A percentile compares a stretch with the other conserved stretches of the same genome.
Conservation (phyloP, 2,888 invertebrate species). For the Ypsolopha scabrella region DNA sequence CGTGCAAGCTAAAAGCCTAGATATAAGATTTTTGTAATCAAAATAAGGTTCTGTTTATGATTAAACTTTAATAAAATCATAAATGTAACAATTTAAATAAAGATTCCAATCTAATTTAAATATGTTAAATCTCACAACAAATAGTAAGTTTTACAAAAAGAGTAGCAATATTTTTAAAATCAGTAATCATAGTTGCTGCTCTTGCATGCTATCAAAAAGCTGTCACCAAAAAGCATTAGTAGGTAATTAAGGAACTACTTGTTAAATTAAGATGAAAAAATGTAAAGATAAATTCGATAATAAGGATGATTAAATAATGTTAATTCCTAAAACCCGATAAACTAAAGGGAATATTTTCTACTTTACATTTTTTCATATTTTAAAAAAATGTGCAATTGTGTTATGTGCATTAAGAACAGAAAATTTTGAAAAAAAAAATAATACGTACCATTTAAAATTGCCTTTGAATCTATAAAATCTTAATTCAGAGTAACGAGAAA, state of each 20-base stretch:
- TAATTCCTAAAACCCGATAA: background rate
- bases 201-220: slow-evolving; percentile 25
- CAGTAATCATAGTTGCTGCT: slow-evolving; percentile 19
- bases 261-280: slow-evolving; percentile 20
- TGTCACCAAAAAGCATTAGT: slow-evolving; percentile 13
- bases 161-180: slow-evolving; percentile 12
- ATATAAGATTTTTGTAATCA: too few relatives aligned
- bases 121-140: slow-evolving; percentile 68
- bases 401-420: slow-evolving; percentile 39
- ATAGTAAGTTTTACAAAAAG: slow-evolving; percentile 41
- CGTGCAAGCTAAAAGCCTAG: too few relatives aligned
- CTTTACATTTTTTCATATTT: slow-evolving; percentile 33
- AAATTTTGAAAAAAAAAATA: slow-evolving; percentile 36
- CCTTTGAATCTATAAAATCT: background rate
- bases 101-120: background rate
- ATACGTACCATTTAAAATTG: slow-evolving; percentile 40
- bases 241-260: background rate
- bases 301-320: too few relatives aligned
- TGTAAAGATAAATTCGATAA: slow-evolving; percentile 10
- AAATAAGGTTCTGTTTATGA: too few relatives aligned
- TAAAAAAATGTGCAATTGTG: slow-evolving; percentile 50
- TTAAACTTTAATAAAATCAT: background rate
- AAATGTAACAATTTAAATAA: slow-evolving; percentile 12
- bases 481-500: background rate
- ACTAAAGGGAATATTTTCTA: background rate